These are phyloP conservation scores for Manis javanica DNA, from an alignment of 2,797 vertebrate genomes.

Conservation along the genomic window DNA sequence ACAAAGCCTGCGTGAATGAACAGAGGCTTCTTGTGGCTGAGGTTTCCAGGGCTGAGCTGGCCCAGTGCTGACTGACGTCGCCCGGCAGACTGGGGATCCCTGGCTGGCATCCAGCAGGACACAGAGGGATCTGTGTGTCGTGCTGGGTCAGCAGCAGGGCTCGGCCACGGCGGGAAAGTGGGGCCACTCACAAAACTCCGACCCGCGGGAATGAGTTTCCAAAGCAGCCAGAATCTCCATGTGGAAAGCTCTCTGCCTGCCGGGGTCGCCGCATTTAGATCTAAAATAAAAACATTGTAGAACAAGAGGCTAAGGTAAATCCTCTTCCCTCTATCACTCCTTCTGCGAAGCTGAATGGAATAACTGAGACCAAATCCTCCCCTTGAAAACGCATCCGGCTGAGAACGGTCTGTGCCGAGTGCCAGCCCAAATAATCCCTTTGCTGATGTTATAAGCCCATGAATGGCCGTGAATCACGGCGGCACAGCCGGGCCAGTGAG, in stretches of 20 bases:
- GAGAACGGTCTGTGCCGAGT: neutral
- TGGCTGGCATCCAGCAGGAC: slow-evolving; percentile 32
- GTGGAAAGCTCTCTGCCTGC: neutral
- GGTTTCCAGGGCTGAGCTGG: slow-evolving; percentile 47
- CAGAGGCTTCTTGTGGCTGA: slow-evolving; percentile 56
- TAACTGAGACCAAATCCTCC: neutral
- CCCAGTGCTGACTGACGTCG: neutral
- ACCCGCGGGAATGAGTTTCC: neutral
- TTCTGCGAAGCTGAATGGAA: neutral
- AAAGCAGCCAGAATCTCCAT: accelerated
- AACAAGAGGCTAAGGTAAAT: neutral
- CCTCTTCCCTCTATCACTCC: neutral
- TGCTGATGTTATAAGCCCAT: neutral
- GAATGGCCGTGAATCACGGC: neutral
- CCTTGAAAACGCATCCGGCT: neutral
- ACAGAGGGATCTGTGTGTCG: slow-evolving; percentile 66
- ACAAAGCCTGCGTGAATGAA: neutral
- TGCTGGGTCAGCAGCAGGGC: neutral
- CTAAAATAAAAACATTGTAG: neutral
- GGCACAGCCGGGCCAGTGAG: accelerated
- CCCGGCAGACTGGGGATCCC: neutral
- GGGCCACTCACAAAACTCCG: neutral
- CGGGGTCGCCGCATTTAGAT: neutral
- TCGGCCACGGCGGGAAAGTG: neutral
- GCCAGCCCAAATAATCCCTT: neutral